These are phyloP conservation scores for Patiria pectinifera DNA, from an alignment of 53 echinoderm and acorn worm species.

Conservation along the genomic window DNA sequence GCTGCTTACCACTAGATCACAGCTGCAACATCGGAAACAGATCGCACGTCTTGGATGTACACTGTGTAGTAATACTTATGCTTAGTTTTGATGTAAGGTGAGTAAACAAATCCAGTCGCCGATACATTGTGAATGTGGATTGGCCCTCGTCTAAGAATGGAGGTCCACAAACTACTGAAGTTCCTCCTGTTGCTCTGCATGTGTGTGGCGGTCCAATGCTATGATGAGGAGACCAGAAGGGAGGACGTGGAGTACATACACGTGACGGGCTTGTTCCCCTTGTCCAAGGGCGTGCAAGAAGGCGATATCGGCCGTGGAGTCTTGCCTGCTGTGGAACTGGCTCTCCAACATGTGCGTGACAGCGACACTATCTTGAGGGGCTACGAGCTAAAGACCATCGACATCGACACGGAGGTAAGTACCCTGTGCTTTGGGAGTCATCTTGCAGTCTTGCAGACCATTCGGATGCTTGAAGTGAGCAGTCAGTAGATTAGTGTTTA, in stretches of 20 bases:
- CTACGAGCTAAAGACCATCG: constrained; percentile 71
- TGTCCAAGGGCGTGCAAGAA: constrained; percentile 58
- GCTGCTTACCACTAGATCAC: not conserved
- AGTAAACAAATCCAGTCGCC: not conserved
- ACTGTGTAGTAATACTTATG: not conserved
- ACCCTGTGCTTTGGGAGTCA: not conserved
- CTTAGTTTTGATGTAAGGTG: not conserved
- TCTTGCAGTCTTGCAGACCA: not conserved
- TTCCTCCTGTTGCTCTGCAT: not conserved
- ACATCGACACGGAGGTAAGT: constrained; percentile 91
- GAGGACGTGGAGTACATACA: constrained; percentile 60
- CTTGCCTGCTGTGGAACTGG: constrained; percentile 84
- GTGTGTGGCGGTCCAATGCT: not conserved
- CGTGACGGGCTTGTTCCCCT: constrained; percentile 85
- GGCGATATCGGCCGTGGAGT: constrained; percentile 75
- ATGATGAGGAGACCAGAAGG: not conserved
- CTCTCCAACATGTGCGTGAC: constrained; percentile 77
- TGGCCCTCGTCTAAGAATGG: not conserved
- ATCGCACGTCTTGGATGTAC: not conserved
- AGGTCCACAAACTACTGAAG: not conserved
- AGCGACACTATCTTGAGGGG: constrained; percentile 72
- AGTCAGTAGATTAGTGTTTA: too few species aligned
- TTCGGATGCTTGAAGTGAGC: not conserved
- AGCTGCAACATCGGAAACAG: not conserved
- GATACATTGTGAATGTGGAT: not conserved